phyloP scores from a whole-genome alignment of 2,113 vertebrate species.

The Eublepharis macularius region DNA sequence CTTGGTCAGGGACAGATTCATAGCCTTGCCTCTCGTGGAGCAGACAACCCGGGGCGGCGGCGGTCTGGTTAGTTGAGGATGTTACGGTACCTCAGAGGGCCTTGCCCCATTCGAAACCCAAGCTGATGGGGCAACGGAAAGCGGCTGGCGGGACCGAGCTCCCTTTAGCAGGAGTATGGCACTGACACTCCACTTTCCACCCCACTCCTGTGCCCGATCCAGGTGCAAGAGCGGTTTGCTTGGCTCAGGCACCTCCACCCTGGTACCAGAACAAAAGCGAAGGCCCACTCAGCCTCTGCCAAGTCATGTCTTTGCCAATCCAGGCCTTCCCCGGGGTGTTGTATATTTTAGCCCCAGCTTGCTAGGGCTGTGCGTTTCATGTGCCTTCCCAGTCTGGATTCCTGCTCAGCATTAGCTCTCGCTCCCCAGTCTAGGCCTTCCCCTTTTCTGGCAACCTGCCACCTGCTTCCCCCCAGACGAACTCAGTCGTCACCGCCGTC shows the following conservation, averaged over 20 bases:
- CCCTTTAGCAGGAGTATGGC: neutral
- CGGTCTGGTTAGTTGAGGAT: neutral
- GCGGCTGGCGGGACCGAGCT: neutral
- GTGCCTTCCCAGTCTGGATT: neutral
- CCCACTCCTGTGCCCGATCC: too few species aligned
- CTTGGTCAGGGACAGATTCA: conserved; percentile 74
- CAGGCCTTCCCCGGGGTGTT: neutral
- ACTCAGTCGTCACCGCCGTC: neutral
- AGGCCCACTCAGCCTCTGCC: neutral
- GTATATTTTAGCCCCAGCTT: neutral
- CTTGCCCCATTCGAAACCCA: too few species aligned
- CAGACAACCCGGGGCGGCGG: neutral
- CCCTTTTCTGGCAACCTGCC: neutral
- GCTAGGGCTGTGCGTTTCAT: rapidly evolving
- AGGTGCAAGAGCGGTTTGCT: rapidly evolving
- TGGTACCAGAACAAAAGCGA: neutral
- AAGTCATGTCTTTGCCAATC: neutral
- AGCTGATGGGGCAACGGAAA: neutral
- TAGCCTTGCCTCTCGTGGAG: conserved; percentile 29
- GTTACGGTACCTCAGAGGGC: neutral
- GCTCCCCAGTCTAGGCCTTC: neutral
- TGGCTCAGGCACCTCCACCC: neutral
- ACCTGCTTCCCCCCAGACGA: neutral
- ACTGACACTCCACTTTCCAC: neutral
- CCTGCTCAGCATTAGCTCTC: neutral